A percentile compares a stretch with the other conserved stretches of the same genome.
Conservation (phyloP, 2,797 vertebrate genomes). For the Coccyzus lansbergi region DNA sequence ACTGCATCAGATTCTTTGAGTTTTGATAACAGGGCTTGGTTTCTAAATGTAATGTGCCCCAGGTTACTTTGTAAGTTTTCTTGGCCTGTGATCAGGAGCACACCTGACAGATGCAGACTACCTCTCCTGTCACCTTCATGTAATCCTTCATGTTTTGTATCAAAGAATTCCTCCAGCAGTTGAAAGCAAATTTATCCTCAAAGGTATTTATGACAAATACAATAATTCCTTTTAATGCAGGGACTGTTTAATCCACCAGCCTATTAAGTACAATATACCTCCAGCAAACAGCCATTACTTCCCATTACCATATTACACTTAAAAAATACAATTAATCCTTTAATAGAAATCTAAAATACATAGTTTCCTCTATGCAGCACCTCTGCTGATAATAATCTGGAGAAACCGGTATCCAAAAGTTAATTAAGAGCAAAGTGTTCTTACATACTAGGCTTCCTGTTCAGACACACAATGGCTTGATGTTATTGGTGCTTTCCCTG, state of each 20-base stretch:
- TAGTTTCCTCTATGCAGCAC: conserved; percentile 59
- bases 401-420: conserved; percentile 57
- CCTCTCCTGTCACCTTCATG: conserved; percentile 73
- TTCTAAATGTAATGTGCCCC: conserved; percentile 75
- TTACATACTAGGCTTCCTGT: conserved; percentile 37
- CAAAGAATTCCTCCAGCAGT: conserved; percentile 76
- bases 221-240: conserved; percentile 75
- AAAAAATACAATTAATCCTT: conserved; percentile 74
- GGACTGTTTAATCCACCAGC: conserved; percentile 70
- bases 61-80: conserved; percentile 73
- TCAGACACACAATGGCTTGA: conserved; percentile 31
- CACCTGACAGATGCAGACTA: conserved; percentile 82
- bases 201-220: conserved; percentile 80
- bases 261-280: conserved; percentile 59
- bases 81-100: conserved; percentile 76
- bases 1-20: conserved; percentile 66
- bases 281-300: conserved; percentile 68
- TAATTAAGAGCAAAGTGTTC: conserved; percentile 61
- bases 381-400: conserved; percentile 20
- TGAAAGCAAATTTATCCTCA: conserved; percentile 75
- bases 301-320: conserved; percentile 65
- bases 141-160: conserved; percentile 78
- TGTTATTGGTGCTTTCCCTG: conserved; percentile 4
- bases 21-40: conserved; percentile 70
- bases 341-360: conserved; percentile 61